A percentile compares a stretch with the other conserved stretches of the same genome.
Evolutionary conservation across 2,888 invertebrate species (phyloP).

Genomic region (Tupiocoris notatus): DNA sequence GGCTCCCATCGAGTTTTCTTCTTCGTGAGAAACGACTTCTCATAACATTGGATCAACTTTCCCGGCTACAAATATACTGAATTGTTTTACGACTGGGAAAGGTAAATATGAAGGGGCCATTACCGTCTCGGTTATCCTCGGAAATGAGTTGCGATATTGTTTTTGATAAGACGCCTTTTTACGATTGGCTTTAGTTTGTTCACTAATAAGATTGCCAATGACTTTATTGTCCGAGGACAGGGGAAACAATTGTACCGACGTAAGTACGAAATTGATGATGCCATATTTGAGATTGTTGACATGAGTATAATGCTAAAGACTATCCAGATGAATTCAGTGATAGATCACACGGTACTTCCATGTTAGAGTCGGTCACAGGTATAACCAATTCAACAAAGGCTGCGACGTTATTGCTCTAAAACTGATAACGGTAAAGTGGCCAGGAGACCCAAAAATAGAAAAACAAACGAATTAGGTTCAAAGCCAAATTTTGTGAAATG

Average conservation of each 20-base stretch:
- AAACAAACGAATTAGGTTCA: too few relatives aligned
- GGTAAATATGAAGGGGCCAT: conserved; percentile 37
- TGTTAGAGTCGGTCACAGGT: too few relatives aligned
- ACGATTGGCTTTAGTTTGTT: background rate
- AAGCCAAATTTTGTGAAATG: too few relatives aligned
- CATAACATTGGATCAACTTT: conserved; percentile 33
- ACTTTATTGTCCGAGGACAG: background rate
- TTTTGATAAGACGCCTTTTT: conserved; percentile 19
- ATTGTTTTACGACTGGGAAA: conserved; percentile 37
- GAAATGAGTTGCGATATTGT: conserved; percentile 39
- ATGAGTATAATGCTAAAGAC: too few relatives aligned
- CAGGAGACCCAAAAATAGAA: too few relatives aligned
- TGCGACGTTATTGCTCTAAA: too few relatives aligned
- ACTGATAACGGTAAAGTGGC: too few relatives aligned
- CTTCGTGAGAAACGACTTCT: conserved; percentile 9
- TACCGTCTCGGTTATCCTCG: background rate
- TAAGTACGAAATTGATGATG: background rate
- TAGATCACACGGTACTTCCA: too few relatives aligned
- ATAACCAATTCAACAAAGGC: too few relatives aligned
- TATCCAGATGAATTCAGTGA: too few relatives aligned
- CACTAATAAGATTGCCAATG: background rate
- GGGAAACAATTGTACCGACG: background rate
- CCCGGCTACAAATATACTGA: conserved; percentile 24
- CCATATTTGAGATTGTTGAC: too few relatives aligned
- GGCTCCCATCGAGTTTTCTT: background rate